Evolutionary conservation across 2,888 invertebrate species (phyloP).

Genomic region (Eumacrocentrus americanus): DNA sequence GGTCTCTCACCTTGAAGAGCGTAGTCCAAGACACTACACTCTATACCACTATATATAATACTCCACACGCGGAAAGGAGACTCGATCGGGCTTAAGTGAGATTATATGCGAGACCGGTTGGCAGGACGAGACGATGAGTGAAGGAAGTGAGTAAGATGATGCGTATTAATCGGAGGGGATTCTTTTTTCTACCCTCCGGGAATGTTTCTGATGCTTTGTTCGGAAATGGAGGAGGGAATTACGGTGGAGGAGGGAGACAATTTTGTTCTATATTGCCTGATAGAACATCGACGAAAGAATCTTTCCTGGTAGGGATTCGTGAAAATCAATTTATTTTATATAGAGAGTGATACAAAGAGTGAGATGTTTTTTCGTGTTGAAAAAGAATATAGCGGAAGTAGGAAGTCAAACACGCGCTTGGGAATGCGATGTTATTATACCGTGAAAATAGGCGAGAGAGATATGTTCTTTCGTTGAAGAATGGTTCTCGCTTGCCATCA

Average conservation of each 20-base stretch:
- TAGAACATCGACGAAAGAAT: too few species aligned
- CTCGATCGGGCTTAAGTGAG: constrained; percentile 18
- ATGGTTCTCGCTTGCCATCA: too few species aligned
- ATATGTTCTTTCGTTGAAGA: too few species aligned
- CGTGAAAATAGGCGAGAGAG: constrained; percentile 5
- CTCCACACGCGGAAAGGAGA: too few species aligned
- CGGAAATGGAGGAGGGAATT: neutral
- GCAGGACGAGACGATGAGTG: too few species aligned
- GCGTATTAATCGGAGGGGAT: neutral
- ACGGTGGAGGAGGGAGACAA: neutral
- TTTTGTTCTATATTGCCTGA: too few species aligned
- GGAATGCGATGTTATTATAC: constrained; percentile 24
- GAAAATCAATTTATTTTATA: too few species aligned
- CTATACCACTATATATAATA: too few species aligned
- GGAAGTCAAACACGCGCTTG: neutral
- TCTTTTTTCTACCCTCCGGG: neutral
- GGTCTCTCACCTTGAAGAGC: constrained; percentile 5
- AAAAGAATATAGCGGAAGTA: neutral
- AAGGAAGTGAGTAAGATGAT: neutral
- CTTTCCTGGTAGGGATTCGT: too few species aligned
- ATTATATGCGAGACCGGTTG: constrained; percentile 12
- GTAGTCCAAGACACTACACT: constrained; percentile 31
- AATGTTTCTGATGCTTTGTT: neutral
- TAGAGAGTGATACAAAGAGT: too few species aligned
- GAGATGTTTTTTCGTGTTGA: neutral